phyloP scores from a whole-genome alignment of 2,888 invertebrate genomes.

The Podotricha telesiphe region DNA sequence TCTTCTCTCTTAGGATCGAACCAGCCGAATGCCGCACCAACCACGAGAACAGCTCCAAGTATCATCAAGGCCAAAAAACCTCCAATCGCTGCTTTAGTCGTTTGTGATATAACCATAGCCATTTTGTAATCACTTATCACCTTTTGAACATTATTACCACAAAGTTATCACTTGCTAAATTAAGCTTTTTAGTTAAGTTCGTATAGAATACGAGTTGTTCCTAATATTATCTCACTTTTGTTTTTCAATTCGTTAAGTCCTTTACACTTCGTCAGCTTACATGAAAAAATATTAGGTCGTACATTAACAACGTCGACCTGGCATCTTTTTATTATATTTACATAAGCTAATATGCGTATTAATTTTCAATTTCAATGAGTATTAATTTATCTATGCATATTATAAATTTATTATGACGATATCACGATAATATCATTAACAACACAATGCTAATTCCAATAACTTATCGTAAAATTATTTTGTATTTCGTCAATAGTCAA shows the following conservation, averaged over 20 bases:
- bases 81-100: constrained; percentile 78
- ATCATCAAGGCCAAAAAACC: constrained; percentile 77
- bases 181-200: background rate
- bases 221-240: constrained; percentile 20
- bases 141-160: constrained; percentile 56
- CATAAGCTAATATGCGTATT: constrained; percentile 23
- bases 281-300: constrained; percentile 22
- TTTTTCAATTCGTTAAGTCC: background rate
- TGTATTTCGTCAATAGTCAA: constrained; percentile 7
- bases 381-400: background rate
- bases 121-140: constrained; percentile 65
- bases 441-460: background rate
- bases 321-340: constrained; percentile 23
- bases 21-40: constrained; percentile 78
- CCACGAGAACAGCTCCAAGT: constrained; percentile 74
- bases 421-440: background rate
- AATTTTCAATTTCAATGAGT: constrained; percentile 5
- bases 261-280: constrained; percentile 20
- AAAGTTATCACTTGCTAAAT: background rate
- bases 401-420: background rate
- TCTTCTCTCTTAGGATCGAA: constrained; percentile 76
- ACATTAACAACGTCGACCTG: constrained; percentile 13
- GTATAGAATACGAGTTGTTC: background rate
- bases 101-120: constrained; percentile 81
- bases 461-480: background rate